Evolutionary conservation across 2,797 vertebrate genomes (phyloP).

Genomic region (Anabacerthia variegaticeps): DNA sequence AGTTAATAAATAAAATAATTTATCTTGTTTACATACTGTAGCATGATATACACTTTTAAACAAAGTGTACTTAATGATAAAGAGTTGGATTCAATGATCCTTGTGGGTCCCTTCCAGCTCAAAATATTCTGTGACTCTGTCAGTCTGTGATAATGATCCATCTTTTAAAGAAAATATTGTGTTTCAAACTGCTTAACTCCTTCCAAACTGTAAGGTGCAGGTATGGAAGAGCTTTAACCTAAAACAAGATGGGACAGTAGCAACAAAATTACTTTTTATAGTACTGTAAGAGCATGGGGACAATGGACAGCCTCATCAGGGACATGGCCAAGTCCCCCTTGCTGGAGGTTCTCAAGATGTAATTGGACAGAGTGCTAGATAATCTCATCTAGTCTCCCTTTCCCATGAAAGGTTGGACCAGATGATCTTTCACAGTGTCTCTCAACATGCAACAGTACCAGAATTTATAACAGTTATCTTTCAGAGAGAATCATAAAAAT

Average conservation of each 20-base stretch:
- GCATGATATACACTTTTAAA: background rate
- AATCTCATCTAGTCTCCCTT: background rate
- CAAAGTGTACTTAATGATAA: background rate
- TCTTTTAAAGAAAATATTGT: background rate
- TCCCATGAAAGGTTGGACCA: background rate
- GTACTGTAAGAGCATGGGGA: background rate
- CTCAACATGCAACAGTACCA: background rate
- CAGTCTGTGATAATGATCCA: background rate
- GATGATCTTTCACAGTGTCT: background rate
- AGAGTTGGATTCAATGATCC: background rate
- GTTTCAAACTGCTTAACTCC: background rate
- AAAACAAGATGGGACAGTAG: background rate
- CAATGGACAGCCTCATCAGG: background rate
- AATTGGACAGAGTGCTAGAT: background rate
- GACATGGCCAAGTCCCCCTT: background rate
- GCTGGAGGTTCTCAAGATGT: background rate
- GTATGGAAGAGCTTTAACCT: background rate
- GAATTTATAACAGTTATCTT: background rate
- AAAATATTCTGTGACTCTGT: background rate
- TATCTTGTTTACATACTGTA: background rate
- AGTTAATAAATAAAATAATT: background rate
- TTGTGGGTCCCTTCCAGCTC: background rate
- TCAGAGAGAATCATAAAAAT: background rate
- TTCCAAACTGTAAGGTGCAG: background rate
- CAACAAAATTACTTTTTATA: background rate